phyloP scores from a whole-genome alignment of 2,888 invertebrate species.

The Hecatera dysodea region DNA sequence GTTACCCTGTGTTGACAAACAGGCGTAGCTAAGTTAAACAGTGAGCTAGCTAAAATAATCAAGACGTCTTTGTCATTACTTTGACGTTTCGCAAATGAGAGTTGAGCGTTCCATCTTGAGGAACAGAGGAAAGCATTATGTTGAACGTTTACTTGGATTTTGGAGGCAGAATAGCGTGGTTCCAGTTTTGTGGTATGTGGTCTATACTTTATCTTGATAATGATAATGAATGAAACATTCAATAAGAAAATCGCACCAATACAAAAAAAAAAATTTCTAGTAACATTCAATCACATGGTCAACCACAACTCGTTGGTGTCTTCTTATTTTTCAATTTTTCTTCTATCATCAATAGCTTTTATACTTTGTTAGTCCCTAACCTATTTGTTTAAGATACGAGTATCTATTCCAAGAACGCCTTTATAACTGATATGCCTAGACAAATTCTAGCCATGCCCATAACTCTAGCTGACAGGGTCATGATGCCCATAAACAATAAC shows the following conservation, averaged over 20 bases:
- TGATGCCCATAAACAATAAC: conserved; percentile 30
- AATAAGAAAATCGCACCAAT: too few species aligned
- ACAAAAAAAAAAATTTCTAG: too few species aligned
- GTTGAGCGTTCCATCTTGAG: conserved; percentile 14
- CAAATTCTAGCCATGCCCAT: conserved; percentile 16
- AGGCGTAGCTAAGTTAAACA: conserved; percentile 43
- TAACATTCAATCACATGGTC: neutral
- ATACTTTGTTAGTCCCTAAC: neutral
- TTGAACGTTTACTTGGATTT: conserved; percentile 32
- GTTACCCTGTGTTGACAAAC: conserved; percentile 59
- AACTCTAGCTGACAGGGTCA: conserved; percentile 18
- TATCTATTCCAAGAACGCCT: conserved; percentile 23
- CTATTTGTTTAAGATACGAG: conserved; percentile 11
- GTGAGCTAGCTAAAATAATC: conserved; percentile 48
- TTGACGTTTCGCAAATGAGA: conserved; percentile 33
- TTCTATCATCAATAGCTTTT: too few species aligned
- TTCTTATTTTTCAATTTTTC: too few species aligned
- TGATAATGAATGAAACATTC: too few species aligned
- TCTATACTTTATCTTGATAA: neutral
- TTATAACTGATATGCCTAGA: conserved; percentile 14
- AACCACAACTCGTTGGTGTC: neutral
- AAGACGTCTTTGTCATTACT: conserved; percentile 46
- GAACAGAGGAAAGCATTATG: conserved; percentile 3
- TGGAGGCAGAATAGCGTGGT: neutral
- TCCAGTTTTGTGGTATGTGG: neutral